phyloP scores from a whole-genome alignment of 2,888 invertebrate species.

The Caenorhabditis uteleia region DNA sequence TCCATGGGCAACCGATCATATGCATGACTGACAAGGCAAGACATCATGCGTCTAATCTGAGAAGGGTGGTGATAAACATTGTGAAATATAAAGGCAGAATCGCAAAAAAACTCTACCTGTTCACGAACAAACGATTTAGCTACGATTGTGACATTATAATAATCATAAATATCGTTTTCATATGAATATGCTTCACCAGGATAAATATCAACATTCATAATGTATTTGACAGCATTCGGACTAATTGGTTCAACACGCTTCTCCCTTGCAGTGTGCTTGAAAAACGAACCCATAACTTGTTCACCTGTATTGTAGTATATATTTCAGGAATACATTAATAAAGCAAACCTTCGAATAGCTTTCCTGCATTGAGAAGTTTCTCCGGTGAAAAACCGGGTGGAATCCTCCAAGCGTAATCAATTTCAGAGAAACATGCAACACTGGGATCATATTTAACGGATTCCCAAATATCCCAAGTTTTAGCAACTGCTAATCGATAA shows the following conservation, averaged over 20 bases:
- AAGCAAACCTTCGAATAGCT: constrained; percentile 45
- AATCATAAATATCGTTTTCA: constrained; percentile 55
- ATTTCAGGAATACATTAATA: background rate
- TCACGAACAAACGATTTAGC: constrained; percentile 57
- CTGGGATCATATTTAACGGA: constrained; percentile 42
- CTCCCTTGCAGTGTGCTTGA: constrained; percentile 55
- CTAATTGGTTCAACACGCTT: constrained; percentile 40
- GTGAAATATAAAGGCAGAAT: background rate
- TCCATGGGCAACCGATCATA: constrained; percentile 37
- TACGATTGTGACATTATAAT: constrained; percentile 57
- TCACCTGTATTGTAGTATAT: constrained; percentile 34
- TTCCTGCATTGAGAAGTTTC: constrained; percentile 32
- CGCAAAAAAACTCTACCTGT: constrained; percentile 42
- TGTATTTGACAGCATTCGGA: constrained; percentile 43
- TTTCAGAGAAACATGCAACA: constrained; percentile 52
- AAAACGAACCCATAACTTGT: constrained; percentile 60
- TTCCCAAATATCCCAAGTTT: constrained; percentile 41
- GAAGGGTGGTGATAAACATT: constrained; percentile 11
- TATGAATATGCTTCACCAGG: constrained; percentile 45
- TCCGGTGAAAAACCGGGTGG: constrained; percentile 50
- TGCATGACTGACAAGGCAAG: constrained; percentile 50
- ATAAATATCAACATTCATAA: constrained; percentile 37
- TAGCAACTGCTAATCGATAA: constrained; percentile 56
- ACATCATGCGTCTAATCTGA: constrained; percentile 62
- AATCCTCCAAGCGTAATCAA: constrained; percentile 48